Base-by-base conservation (phyloP, 1,140 invertebrate genomes). In the Zaprionus tsacasi region DNA sequence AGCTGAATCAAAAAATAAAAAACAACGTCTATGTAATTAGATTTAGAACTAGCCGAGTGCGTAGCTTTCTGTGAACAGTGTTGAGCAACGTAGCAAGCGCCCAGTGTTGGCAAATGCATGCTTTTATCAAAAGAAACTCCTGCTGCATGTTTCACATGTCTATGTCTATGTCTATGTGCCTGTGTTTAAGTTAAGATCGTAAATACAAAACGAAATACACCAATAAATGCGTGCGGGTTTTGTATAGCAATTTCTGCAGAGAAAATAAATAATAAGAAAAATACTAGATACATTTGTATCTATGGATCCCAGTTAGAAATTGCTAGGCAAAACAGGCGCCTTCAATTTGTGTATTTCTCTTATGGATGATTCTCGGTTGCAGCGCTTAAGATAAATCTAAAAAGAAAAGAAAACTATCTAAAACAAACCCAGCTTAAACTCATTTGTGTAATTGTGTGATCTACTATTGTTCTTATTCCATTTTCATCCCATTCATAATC, bases 351-450 rank as follows among this genome's bases (percentile, higher is more conserved):
- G 35, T 78, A 85, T 88, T 82, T 88, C 74, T 35, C 56, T 88
- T 88, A 77, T 68, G 54, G 38, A 74, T 33, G 45, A 30, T 72
- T 79, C 57, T 85, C 67, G 85, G 65, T 75, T 65, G 86, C 85
- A 90, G 85, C 81, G 72, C 78, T 90, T 89, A 90, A 88, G 85
- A 81, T 89, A 89, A 63, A 52, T 70, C 43, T 73, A 63, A 58
- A 61, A 21, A 21, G 21, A 21, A 21, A 40, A 5, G 60, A 71
- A 58, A 52, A 35, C 0, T 64, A 27, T 6, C 12, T 7, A 36
- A 55, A 67, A 63, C 33, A 17, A 54, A 38, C 13, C 70, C 81
- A 79, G 52, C 45, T 72, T 54, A 67, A 85, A 72, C 78, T 88
- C 86, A 88, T 88, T 56, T 61, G 78, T 83, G 64, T 88, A 81